These are phyloP conservation scores for Mungos mungo DNA, from an alignment of 2,113 vertebrate species.

Conservation along the genomic window DNA sequence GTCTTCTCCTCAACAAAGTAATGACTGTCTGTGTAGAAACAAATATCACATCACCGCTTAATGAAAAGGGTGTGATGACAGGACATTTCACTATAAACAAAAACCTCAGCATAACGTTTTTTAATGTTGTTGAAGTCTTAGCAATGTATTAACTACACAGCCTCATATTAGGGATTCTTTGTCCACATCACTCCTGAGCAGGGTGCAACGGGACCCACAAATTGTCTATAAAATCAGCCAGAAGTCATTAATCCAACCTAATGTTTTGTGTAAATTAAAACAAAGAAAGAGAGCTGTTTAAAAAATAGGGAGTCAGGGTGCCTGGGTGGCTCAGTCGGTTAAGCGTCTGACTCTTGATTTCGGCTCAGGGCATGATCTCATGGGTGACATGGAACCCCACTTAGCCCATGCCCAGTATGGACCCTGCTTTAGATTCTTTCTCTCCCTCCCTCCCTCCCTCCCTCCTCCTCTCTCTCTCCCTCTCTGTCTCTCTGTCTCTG, in stretches of 20 bases:
- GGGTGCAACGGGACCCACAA: background rate
- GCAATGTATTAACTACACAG: background rate
- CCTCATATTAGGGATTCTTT: background rate
- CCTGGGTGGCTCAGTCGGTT: no score
- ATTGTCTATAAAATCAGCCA: background rate
- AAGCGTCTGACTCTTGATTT: no score
- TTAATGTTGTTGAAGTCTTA: constrained; percentile 27
- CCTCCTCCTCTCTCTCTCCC: no score
- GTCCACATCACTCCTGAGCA: background rate
- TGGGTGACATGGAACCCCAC: no score
- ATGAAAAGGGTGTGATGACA: constrained; percentile 14
- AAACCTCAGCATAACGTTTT: background rate
- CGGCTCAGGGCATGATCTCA: no score
- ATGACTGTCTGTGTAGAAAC: constrained; percentile 33
- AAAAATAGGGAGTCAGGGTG: background rate
- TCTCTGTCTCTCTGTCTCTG: no score
- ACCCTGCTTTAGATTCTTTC: no score
- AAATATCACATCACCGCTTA: constrained; percentile 1
- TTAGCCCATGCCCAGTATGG: no score
- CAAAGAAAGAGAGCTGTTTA: constrained; percentile 5
- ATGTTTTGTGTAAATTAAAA: background rate
- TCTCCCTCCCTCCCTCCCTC: no score
- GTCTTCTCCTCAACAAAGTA: constrained; percentile 31
- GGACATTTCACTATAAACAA: constrained; percentile 39
- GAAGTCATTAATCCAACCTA: background rate